Evolutionary conservation across 2,888 invertebrate species (phyloP).

Genomic region (Drosophila paramelanica): DNA sequence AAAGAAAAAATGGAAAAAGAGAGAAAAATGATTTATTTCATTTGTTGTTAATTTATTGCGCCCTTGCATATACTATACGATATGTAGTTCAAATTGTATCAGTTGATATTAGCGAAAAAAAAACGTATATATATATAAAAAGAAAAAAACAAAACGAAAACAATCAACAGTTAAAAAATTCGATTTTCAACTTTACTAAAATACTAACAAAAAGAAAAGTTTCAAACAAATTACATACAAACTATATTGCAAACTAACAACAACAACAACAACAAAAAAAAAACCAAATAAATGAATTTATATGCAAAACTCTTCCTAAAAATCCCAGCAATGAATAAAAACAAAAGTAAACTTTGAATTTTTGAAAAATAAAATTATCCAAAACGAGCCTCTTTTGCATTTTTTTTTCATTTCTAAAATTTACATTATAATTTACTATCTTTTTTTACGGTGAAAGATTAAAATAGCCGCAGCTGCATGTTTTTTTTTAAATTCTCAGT

Average conservation of each 20-base stretch:
- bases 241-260: conserved; percentile 50
- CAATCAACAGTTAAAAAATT: conserved; percentile 56
- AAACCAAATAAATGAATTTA: conserved; percentile 67
- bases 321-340: conserved; percentile 54
- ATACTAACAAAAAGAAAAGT: conserved; percentile 36
- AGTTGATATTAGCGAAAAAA: conserved; percentile 35
- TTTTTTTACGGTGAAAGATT: background rate
- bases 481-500: background rate
- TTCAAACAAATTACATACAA: conserved; percentile 47
- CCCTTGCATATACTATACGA: conserved; percentile 18
- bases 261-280: conserved; percentile 8
- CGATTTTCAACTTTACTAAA: conserved; percentile 57
- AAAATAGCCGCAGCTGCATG: background rate
- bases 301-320: conserved; percentile 71
- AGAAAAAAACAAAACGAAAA: conserved; percentile 29
- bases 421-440: background rate
- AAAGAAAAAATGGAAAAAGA: conserved; percentile 7
- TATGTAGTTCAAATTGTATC: conserved; percentile 55
- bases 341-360: conserved; percentile 53
- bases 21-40: conserved; percentile 36
- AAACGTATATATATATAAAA: conserved; percentile 5
- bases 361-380: conserved; percentile 38
- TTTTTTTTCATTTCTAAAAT: background rate
- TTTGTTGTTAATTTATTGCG: conserved; percentile 54
- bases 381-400: background rate